phyloP scores from a whole-genome alignment of 2,888 invertebrate genomes.

The Phyllotreta cruciferae region DNA sequence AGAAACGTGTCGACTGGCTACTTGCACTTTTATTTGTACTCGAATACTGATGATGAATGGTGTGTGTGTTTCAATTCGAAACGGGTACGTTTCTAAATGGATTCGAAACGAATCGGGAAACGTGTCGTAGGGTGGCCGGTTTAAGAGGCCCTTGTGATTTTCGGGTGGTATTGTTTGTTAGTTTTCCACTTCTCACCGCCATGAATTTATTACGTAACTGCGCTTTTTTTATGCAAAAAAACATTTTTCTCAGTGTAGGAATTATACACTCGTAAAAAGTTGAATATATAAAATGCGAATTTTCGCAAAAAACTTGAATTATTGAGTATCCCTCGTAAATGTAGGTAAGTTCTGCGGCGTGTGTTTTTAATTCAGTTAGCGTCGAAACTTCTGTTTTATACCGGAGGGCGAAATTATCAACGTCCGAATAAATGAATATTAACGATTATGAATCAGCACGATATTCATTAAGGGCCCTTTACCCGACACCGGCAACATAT shows the following conservation, averaged over 20 bases:
- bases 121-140: constrained; percentile 39
- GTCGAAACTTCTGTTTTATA: background rate
- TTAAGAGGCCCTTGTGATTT: constrained; percentile 34
- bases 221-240: too few relatives aligned
- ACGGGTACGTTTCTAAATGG: constrained; percentile 48
- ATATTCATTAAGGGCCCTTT: constrained; percentile 40
- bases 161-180: constrained; percentile 23
- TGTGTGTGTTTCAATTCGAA: constrained; percentile 52
- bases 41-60: constrained; percentile 44
- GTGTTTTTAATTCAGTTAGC: background rate
- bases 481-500: constrained; percentile 39
- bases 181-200: constrained; percentile 31
- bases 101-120: constrained; percentile 48
- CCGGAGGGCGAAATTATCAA: constrained; percentile 25
- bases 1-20: too few relatives aligned
- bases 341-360: too few relatives aligned
- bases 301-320: too few relatives aligned
- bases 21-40: too few relatives aligned
- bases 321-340: too few relatives aligned
- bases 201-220: constrained; percentile 1
- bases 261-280: too few relatives aligned
- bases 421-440: constrained; percentile 35
- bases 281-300: too few relatives aligned
- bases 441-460: constrained; percentile 40
- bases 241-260: too few relatives aligned